phyloP scores from a whole-genome alignment of 30 jellyfish, hydroid and myxozoan genomes.

The Phacellophora camtschatica region DNA sequence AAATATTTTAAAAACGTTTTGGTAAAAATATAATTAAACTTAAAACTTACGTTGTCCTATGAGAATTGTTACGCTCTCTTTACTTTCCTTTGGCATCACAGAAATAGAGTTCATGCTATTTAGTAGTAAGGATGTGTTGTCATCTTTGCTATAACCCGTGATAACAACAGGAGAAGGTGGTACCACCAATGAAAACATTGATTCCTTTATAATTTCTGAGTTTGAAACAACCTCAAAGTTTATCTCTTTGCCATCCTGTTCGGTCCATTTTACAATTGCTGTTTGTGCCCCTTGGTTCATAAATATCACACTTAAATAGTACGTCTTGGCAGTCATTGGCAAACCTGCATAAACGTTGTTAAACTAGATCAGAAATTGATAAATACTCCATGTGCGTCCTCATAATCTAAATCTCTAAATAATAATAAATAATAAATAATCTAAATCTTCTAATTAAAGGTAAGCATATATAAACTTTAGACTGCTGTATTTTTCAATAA shows the following conservation, averaged over 20 bases:
- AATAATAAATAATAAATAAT: too few species aligned
- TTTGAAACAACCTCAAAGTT: constrained; percentile 50
- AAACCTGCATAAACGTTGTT: constrained; percentile 50
- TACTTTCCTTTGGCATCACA: constrained; percentile 51
- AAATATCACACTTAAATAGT: constrained; percentile 74
- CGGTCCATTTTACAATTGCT: constrained; percentile 76
- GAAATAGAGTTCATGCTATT: constrained; percentile 52
- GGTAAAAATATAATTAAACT: too few species aligned
- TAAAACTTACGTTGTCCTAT: constrained; percentile 64
- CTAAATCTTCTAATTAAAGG: too few species aligned
- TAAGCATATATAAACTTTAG: too few species aligned
- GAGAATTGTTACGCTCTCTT: constrained; percentile 31
- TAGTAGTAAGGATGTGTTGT: constrained; percentile 38
- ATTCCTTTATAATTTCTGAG: constrained; percentile 39
- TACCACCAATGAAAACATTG: constrained; percentile 46
- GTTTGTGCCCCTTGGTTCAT: constrained; percentile 47
- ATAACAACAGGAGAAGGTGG: constrained; percentile 70
- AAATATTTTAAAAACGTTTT: too few species aligned
- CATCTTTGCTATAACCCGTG: constrained; percentile 66
- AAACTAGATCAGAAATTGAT: too few species aligned
- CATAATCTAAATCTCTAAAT: too few species aligned
- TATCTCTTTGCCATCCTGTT: constrained; percentile 38
- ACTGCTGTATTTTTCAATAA: too few species aligned
- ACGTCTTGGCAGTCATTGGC: constrained; percentile 51
- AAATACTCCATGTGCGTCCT: too few species aligned